Conservation (phyloP, 2,888 invertebrate genomes). For the Antitype chi region DNA sequence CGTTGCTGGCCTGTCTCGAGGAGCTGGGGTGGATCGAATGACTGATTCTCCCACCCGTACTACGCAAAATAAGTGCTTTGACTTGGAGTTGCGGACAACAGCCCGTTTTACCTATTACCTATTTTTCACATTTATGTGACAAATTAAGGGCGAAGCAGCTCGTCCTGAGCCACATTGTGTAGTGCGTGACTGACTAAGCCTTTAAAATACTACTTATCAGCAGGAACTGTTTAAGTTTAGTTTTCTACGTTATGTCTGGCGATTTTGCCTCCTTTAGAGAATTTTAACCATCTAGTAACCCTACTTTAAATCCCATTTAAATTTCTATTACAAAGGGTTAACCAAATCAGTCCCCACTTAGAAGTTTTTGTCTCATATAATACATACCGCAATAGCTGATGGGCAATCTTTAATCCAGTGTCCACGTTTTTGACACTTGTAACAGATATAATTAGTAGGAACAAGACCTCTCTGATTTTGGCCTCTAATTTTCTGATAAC, state of each 20-base stretch:
- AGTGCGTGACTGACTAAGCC: not conserved
- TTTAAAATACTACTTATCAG: not conserved
- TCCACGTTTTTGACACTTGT: slow-evolving; percentile 98
- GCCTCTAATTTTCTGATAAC: slow-evolving; percentile 97
- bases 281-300: not conserved
- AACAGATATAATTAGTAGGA: slow-evolving; percentile 97
- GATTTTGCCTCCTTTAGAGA: not conserved
- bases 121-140: too few relatives aligned
- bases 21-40: too few relatives aligned
- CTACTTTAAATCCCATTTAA: not conserved
- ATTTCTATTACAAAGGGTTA: not conserved
- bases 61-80: too few relatives aligned
- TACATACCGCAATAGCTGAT: slow-evolving; percentile 88
- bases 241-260: too few relatives aligned
- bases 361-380: not conserved
- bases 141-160: not conserved
- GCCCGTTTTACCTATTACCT: too few relatives aligned
- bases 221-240: not conserved
- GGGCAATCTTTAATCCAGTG: slow-evolving; percentile 99
- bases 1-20: too few relatives aligned
- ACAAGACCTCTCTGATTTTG: slow-evolving; percentile 97
- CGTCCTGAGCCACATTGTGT: too few relatives aligned
- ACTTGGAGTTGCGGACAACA: too few relatives aligned
- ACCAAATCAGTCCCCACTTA: not conserved
- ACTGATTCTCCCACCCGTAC: too few relatives aligned